Percentiles rank a stretch among this genome's conserved stretches.
Evolutionary conservation across 2,113 vertebrate genomes (phyloP).

Genomic region (Hippoglossus stenolepis): DNA sequence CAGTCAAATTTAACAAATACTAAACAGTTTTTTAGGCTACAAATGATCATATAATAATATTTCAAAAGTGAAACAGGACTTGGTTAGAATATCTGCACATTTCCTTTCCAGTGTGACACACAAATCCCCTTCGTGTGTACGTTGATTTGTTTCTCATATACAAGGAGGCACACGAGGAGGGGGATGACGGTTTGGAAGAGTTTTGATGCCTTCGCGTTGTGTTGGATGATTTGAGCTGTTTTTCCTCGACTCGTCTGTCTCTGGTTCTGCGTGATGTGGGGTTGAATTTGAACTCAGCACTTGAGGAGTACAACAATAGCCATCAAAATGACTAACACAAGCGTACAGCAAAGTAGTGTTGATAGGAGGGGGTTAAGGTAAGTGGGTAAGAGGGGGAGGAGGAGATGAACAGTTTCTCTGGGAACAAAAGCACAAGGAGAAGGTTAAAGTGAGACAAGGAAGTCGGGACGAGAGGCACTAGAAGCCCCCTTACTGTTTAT

Average conservation of each 20-base stretch:
- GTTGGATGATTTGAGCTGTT: not conserved
- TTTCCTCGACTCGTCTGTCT: not conserved
- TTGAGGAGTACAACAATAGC: constrained; percentile 48
- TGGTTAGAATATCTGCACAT: constrained; percentile 40
- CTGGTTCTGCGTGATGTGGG: not conserved
- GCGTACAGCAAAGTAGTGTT: constrained; percentile 44
- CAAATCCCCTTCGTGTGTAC: constrained; percentile 7
- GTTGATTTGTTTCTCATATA: constrained; percentile 21
- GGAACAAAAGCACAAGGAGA: constrained; percentile 50
- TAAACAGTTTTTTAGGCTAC: constrained; percentile 21
- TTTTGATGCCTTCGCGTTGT: constrained; percentile 18
- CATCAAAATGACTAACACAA: constrained; percentile 50
- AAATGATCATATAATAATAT: constrained; percentile 30
- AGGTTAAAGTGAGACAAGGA: constrained; percentile 31
- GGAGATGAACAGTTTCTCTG: constrained; percentile 16
- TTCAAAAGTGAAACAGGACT: constrained; percentile 26
- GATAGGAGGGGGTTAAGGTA: not conserved
- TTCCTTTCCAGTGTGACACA: constrained; percentile 35
- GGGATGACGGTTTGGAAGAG: constrained; percentile 34
- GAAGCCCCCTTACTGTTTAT: constrained; percentile 58
- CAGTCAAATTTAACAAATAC: constrained; percentile 21
- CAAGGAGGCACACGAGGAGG: constrained; percentile 60
- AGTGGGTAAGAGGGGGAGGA: not conserved
- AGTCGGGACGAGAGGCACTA: constrained; percentile 61
- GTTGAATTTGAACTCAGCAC: constrained; percentile 39